phyloP scores from a whole-genome alignment of 2,797 vertebrate genomes.

The Leuciscus waleckii region DNA sequence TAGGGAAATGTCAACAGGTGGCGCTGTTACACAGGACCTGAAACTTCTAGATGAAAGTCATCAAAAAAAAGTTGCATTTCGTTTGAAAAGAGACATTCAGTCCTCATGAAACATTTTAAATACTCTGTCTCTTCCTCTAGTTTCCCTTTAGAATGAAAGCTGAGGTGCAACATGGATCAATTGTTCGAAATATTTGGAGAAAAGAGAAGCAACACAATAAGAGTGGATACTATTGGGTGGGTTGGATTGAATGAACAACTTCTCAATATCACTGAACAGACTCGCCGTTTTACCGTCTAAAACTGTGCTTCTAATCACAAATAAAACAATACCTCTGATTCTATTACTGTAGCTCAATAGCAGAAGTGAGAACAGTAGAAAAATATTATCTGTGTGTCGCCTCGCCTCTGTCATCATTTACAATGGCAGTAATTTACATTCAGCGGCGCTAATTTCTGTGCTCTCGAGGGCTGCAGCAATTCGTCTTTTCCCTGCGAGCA shows the following conservation, averaged over 20 bases:
- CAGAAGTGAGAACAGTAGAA: constrained; percentile 22
- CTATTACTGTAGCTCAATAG: constrained; percentile 31
- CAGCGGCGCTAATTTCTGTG: constrained; percentile 44
- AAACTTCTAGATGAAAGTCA: neutral
- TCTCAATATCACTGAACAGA: constrained; percentile 35
- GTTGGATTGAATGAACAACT: constrained; percentile 16
- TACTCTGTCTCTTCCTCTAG: neutral
- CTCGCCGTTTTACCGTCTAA: neutral
- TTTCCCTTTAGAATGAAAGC: neutral
- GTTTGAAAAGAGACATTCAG: neutral
- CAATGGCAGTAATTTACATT: constrained; percentile 50
- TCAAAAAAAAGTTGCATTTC: neutral
- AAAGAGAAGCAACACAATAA: neutral
- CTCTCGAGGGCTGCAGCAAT: constrained; percentile 31
- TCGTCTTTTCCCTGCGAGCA: constrained; percentile 36
- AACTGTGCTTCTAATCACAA: constrained; percentile 5
- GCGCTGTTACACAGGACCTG: constrained; percentile 1
- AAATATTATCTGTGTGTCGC: constrained; percentile 28
- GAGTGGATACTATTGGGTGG: neutral
- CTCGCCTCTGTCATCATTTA: constrained; percentile 45
- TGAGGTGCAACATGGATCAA: neutral
- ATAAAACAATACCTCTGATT: constrained; percentile 23
- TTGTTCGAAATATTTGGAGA: neutral
- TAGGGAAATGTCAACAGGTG: constrained; percentile 7
- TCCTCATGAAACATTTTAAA: neutral